Evolutionary conservation across 92 coral and sea anemone species (phyloP), one percentile per base, ranked within the genome.

Genomic region (Desmophyllum pertusum): DNA sequence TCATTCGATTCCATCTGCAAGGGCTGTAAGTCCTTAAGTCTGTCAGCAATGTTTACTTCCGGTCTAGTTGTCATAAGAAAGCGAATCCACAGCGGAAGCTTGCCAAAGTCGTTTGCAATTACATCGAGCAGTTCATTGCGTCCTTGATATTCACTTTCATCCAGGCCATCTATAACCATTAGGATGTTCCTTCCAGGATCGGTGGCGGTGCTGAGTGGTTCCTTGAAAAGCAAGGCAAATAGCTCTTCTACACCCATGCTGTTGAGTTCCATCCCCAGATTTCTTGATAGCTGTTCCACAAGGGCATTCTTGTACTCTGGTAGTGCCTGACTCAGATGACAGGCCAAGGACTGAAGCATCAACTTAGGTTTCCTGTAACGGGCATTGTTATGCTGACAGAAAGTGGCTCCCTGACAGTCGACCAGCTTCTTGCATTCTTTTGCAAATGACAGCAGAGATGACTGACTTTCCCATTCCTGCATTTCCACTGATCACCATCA

Each of bases 391-490:
- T 86, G 88, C 33, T 86, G 83, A 63, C 83, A 87, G 31, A 68
- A 87, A 90, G 73, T 83, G 91, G 65, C 82, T 75, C 30, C 87
- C 93, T 27, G 79, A 90, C 15, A 90, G 82, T 36, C 81, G 61
- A 1, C 88, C 78, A 18, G 65, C 63, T 5, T 79, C 27, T 19
- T 55, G 67, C 84, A 90, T 81, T 39, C 81, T 63, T 68, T 86
- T 50, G 42, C 81, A 90, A 0, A 69, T 18, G 5, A 62, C 66
- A 15, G 90, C 90, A 13, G 93, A 77, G 42, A 90, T 65, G 0
- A 90, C 93, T 5, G 93, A 74, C 48, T 90, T 86, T 18, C 93
- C 93, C 72, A 83, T 84, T 9, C 93, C 93, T 2, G 90, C 87
- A 72, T 41, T 48, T 19, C 85, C 93, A 45, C 85, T 69, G 23